Evolutionary conservation across 2,888 invertebrate species (phyloP).

Genomic region (Dynastes tityus): DNA sequence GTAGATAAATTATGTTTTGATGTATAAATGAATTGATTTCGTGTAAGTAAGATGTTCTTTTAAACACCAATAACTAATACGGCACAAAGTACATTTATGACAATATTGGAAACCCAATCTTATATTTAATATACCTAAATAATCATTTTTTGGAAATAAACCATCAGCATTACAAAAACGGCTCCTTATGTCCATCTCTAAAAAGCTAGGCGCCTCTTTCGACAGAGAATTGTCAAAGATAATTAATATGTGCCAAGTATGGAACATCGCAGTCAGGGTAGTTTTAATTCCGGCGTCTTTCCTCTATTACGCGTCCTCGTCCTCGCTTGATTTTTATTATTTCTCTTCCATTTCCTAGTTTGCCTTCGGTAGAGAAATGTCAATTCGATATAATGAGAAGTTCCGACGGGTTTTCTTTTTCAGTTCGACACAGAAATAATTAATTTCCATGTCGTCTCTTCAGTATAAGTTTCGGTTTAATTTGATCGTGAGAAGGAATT

Average conservation of each 20-base stretch:
- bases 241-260: conserved; percentile 34
- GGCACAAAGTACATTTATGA: not conserved
- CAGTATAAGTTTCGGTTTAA: conserved; percentile 2
- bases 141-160: not conserved
- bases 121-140: not conserved
- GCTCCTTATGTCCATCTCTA: not conserved
- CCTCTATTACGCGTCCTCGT: not conserved
- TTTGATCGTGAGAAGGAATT: not conserved
- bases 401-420: conserved; percentile 27
- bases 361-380: conserved; percentile 22
- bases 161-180: not conserved
- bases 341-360: conserved; percentile 20
- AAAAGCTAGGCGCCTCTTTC: conserved; percentile 16
- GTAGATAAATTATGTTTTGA: too few relatives aligned
- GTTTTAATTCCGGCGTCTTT: conserved; percentile 23
- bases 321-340: conserved; percentile 10
- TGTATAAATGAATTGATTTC: too few relatives aligned
- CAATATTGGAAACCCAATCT: not conserved
- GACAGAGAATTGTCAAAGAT: conserved; percentile 27
- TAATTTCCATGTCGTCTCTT: conserved; percentile 15
- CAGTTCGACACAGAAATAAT: conserved; percentile 29
- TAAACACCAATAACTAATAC: too few relatives aligned
- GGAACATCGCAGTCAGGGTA: not conserved
- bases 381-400: conserved; percentile 29
- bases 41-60: too few relatives aligned